Conservation (phyloP, 1,140 invertebrate species). For the Schlechtendalia chinensis region DNA sequence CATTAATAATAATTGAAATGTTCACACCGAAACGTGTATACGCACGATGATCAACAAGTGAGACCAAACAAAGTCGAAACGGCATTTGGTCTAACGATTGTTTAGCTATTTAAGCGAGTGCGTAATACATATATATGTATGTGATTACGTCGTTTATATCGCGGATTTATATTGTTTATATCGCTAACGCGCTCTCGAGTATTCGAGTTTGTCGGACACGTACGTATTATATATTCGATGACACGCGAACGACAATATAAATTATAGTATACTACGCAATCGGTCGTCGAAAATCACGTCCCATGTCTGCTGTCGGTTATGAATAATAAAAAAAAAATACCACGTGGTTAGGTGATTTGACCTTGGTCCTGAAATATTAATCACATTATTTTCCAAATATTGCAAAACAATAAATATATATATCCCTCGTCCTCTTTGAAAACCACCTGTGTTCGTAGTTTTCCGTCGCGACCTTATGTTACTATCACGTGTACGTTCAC, state of each 20-base stretch:
- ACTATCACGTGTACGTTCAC: too few species aligned
- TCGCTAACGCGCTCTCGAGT: not conserved
- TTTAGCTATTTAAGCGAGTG: constrained; percentile 13
- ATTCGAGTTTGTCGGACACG: not conserved
- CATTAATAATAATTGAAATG: constrained; percentile 17
- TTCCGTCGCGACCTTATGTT: too few species aligned
- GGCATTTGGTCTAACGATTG: not conserved
- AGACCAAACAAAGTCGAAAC: not conserved
- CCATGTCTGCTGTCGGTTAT: too few species aligned
- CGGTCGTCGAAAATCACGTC: not conserved
- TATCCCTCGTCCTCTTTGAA: not conserved
- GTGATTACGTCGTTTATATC: constrained; percentile 14
- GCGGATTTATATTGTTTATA: too few species aligned
- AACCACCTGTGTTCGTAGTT: not conserved
- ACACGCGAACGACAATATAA: not conserved
- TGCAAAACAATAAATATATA: not conserved
- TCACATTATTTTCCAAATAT: not conserved
- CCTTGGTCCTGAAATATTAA: not conserved
- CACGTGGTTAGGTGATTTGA: not conserved
- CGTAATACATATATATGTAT: too few species aligned
- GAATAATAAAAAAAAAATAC: not conserved
- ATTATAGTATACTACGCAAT: not conserved
- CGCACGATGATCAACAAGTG: constrained; percentile 21
- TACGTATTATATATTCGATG: not conserved
- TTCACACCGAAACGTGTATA: not conserved